Percentiles rank a stretch among this genome's conserved stretches.
These are phyloP conservation scores for Ametastegia equiseti DNA, from an alignment of 2,888 invertebrate species.

Conservation along the genomic window DNA sequence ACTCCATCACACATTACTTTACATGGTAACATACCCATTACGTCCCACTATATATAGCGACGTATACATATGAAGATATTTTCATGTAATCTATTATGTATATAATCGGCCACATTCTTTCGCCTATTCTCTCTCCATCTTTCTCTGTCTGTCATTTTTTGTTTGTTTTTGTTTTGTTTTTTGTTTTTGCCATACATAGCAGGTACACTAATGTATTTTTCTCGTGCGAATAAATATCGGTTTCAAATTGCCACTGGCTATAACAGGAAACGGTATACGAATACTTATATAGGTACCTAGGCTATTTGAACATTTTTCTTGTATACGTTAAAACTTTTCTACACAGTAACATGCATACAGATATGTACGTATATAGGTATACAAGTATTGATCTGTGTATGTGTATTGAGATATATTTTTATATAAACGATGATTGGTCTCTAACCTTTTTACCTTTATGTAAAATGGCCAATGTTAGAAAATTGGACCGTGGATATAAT, in stretches of 20 bases:
- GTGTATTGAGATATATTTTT: not conserved
- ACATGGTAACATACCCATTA: not conserved
- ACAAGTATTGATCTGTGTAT: not conserved
- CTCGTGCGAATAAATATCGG: slow-evolving; percentile 24
- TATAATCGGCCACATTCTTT: no score
- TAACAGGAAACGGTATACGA: no score
- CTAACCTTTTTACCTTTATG: not conserved
- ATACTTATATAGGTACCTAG: not conserved
- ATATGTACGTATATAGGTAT: no score
- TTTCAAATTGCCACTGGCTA: not conserved
- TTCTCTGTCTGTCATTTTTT: not conserved
- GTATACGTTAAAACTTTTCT: not conserved
- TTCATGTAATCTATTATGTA: not conserved
- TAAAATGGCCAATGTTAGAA: no score
- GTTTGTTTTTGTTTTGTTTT: not conserved
- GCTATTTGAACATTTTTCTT: not conserved
- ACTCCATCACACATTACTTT: not conserved
- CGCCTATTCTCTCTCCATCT: not conserved
- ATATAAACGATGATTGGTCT: not conserved
- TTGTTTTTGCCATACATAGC: not conserved
- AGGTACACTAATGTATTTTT: slow-evolving; percentile 1
- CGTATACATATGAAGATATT: not conserved
- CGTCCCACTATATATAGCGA: not conserved
- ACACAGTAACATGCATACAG: no score
- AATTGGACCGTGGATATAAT: not conserved